phyloP scores from a whole-genome alignment of 2,113 vertebrate genomes.

The Rhea americana region DNA sequence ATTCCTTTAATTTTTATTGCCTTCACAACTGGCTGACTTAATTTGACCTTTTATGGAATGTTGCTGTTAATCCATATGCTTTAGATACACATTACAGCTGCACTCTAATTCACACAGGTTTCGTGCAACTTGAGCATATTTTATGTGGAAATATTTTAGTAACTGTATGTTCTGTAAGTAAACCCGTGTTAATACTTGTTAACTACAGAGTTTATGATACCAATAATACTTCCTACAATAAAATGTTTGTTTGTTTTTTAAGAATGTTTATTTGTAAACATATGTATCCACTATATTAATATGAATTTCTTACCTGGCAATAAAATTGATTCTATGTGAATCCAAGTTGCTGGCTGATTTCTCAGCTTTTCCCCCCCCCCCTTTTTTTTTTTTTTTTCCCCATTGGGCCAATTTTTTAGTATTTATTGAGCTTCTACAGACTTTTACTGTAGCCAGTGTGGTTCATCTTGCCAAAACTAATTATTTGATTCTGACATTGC shows the following conservation, averaged over 20 bases:
- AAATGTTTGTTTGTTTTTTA: slow-evolving; percentile 86
- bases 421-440: neutral
- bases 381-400: neutral
- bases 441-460: neutral
- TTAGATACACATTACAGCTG: slow-evolving; percentile 74
- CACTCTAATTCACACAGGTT: slow-evolving; percentile 68
- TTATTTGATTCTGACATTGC: neutral
- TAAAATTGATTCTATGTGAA: slow-evolving; percentile 90
- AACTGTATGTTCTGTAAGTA: slow-evolving; percentile 89
- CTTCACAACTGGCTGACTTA: slow-evolving; percentile 67
- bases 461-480: neutral
- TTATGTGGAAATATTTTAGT: slow-evolving; percentile 87
- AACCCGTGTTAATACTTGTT: slow-evolving; percentile 86
- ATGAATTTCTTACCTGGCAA: slow-evolving; percentile 98
- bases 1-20: slow-evolving; percentile 47
- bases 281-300: slow-evolving; percentile 97
- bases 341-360: slow-evolving; percentile 34
- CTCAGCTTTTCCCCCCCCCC: no score
- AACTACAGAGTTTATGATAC: slow-evolving; percentile 86
- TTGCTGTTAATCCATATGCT: slow-evolving; percentile 72
- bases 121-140: slow-evolving; percentile 82
- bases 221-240: slow-evolving; percentile 90
- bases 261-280: slow-evolving; percentile 93
- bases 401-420: neutral
- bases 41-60: slow-evolving; percentile 69